Evolutionary conservation across 1,140 invertebrate species (phyloP).

Genomic region (Pseudomyrmex pallidus): DNA sequence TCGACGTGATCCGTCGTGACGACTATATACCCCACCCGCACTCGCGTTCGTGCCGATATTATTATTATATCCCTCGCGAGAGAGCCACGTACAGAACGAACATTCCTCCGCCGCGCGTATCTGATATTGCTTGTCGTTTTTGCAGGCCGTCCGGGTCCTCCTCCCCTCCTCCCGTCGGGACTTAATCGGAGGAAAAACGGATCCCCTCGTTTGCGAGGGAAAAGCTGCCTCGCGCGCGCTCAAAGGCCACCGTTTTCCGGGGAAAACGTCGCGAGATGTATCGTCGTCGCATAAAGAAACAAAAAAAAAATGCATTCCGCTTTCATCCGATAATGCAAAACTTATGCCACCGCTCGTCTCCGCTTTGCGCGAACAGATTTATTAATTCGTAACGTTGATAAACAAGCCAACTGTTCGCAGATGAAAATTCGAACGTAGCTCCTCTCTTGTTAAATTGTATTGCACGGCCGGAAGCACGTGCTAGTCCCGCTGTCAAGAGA

Average conservation of each 20-base stretch:
- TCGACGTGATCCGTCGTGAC: slow-evolving; percentile 79
- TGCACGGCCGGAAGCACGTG: too few species aligned
- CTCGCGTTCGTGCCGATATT: slow-evolving; percentile 64
- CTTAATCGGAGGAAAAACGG: slow-evolving; percentile 41
- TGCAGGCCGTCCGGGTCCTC: slow-evolving; percentile 1
- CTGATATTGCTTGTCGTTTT: slow-evolving; percentile 58
- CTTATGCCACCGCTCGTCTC: too few species aligned
- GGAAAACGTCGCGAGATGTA: background rate
- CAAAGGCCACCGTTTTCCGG: background rate
- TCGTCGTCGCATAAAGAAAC: background rate
- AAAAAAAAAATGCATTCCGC: background rate
- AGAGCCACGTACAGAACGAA: slow-evolving; percentile 70
- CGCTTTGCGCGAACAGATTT: too few species aligned
- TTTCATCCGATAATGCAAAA: background rate
- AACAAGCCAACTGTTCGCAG: too few species aligned
- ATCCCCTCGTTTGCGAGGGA: background rate
- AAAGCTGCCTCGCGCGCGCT: background rate
- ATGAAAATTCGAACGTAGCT: too few species aligned
- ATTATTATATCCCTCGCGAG: slow-evolving; percentile 71
- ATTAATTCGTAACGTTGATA: too few species aligned
- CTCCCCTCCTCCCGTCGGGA: slow-evolving; percentile 17
- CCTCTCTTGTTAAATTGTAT: too few species aligned
- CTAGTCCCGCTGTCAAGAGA: too few species aligned
- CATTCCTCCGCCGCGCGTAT: slow-evolving; percentile 66
- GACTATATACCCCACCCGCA: slow-evolving; percentile 72